Percentiles rank a stretch among this genome's conserved stretches.
Evolutionary conservation across 2,113 vertebrate genomes (phyloP).

Genomic region (Pomatorhinus ruficollis): DNA sequence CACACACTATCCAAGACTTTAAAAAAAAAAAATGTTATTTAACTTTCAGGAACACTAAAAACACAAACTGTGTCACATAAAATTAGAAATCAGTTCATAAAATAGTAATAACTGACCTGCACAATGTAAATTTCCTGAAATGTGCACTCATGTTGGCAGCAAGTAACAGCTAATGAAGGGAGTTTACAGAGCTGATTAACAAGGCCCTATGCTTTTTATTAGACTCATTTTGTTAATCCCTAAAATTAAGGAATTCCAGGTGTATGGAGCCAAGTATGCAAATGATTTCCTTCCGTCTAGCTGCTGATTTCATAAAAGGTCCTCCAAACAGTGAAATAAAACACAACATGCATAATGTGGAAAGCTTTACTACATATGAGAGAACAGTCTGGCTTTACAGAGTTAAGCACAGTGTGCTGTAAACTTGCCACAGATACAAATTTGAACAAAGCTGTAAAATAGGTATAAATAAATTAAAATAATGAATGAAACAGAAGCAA

Average conservation of each 20-base stretch:
- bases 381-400: conserved; percentile 70
- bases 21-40: conserved; percentile 29
- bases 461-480: conserved; percentile 37
- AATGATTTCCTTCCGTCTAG: conserved; percentile 78
- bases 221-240: conserved; percentile 80
- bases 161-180: conserved; percentile 75
- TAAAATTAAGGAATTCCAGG: conserved; percentile 83
- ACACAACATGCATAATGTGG: conserved; percentile 59
- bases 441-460: conserved; percentile 74
- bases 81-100: conserved; percentile 78
- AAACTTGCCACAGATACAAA: conserved; percentile 72
- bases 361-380: conserved; percentile 60
- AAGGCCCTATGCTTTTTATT: conserved; percentile 78
- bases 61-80: conserved; percentile 71
- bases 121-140: conserved; percentile 75
- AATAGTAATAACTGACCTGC: conserved; percentile 70
- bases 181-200: conserved; percentile 79
- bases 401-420: conserved; percentile 60
- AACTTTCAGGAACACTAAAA: conserved; percentile 70
- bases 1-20: neutral
- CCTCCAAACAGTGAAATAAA: conserved; percentile 76
- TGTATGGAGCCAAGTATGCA: conserved; percentile 81
- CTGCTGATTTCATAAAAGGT: conserved; percentile 78
- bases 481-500: neutral
- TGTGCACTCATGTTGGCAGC: conserved; percentile 50